Evolutionary conservation across 2,797 vertebrate genomes (phyloP), one percentile per base, ranked within the genome.

Genomic region (Melanotaenia parkinsoni): DNA sequence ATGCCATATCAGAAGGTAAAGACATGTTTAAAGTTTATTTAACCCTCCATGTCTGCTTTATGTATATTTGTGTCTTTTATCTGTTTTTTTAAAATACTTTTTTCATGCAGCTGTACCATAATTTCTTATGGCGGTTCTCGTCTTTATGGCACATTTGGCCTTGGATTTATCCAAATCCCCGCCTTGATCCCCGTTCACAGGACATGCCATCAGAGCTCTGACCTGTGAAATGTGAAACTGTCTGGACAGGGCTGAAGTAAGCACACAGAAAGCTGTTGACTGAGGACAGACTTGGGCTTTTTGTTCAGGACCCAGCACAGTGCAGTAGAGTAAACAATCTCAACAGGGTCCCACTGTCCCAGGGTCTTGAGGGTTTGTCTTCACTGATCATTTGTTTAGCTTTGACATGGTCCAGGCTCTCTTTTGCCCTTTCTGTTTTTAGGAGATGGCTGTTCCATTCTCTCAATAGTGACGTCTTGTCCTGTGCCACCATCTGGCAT

Each of bases 1-100:
- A 99, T 54, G 96, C 96, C 5, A 53, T 99, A 85, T 95, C 93
- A n/a, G 96, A 97, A 93, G 97, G 98, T 99, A 92, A 90, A 92
- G 33, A 40, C n/a, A 28, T 24, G 1, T 16, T 26, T 56, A 5
- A 6, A 14, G 35, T 37, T 12, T 37, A 40, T 40, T 11, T 40
- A 40, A 16, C 38, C 16, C 37, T 3, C 37, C 45, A 9, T 50
- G 18, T 20, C 18, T 45, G 43, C 8, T 38, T 38, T 38, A 38
- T 38, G 11, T 38, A 38, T 38, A 12, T 38, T 12, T 38, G 11
- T 12, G 37, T 38, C 10, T 38, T 38, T 38, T 38, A 11, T 12
- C 37, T 38, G 11, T 38, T 38, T 11, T 18, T 45, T 18, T 45
- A 18, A 22, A 22, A 22, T 10, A 11, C 3, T 10, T 10, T 22